These are phyloP conservation scores for Cirrhinus mrigala DNA, from an alignment of 2,797 vertebrate species.

Conservation along the genomic window DNA sequence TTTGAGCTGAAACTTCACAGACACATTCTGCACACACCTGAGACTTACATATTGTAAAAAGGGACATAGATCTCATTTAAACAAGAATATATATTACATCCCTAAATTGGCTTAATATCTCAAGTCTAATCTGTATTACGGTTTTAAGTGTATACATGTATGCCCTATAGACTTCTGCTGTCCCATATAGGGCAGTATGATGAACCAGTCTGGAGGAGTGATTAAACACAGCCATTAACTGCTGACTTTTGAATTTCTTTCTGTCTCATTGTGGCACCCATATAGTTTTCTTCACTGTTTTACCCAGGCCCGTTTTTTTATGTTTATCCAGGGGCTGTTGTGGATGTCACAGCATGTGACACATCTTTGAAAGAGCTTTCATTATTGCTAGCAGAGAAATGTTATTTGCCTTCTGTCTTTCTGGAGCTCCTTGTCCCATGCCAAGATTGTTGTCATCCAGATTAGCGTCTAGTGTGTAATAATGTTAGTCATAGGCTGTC, in stretches of 20 bases:
- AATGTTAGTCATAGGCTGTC: constrained; percentile 52
- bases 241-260: constrained; percentile 14
- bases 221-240: constrained; percentile 58
- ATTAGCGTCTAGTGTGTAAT: constrained; percentile 48
- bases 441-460: constrained; percentile 50
- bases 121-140: not conserved
- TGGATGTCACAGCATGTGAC: constrained; percentile 33
- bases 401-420: constrained; percentile 15
- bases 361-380: constrained; percentile 27
- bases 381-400: constrained; percentile 33
- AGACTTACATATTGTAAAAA: no score
- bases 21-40: no score
- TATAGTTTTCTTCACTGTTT: constrained; percentile 3
- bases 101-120: not conserved
- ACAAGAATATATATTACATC: not conserved
- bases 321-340: constrained; percentile 16
- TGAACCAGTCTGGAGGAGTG: constrained; percentile 49
- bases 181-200: constrained; percentile 51
- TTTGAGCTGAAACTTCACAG: no score
- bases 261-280: not conserved
- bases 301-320: not conserved
- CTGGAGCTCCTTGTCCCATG: constrained; percentile 20
- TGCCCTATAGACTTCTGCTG: constrained; percentile 12
- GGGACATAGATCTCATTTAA: not conserved
- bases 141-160: not conserved